Evolutionary conservation across 2,888 invertebrate genomes (phyloP), one percentile per base, ranked within the genome.

Genomic region (Scelioninae gen. 2): DNA sequence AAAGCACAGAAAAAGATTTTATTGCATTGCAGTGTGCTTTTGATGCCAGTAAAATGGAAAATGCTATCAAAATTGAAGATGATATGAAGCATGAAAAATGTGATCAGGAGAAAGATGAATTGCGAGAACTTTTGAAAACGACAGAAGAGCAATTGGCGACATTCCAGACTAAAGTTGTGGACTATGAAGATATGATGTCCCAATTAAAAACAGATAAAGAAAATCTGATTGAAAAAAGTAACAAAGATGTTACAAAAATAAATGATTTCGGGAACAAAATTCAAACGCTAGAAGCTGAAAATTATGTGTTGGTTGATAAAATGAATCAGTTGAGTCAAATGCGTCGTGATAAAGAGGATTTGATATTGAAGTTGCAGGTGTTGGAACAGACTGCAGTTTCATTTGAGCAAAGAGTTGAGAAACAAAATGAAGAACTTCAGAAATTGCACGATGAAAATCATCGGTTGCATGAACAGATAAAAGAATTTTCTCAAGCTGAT

Each of bases 311-410:
- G 16, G 16, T 28, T 2, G 73, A 65, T 10, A 69, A 74, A 19
- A 69, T 74, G 65, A 69, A 74, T 25, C 69, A 74, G 10, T 16
- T 74, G 25, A 11, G 48, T 7, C 64, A 48, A 4, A 69, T 69
- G 69, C 63, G 73, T 9, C 41, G 52, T 0, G 70, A 74, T 2
- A 74, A 74, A 11, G 74, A 74, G 25, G 61, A 70, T 0, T 19
- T 67, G 16, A 35, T 52, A 2, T 16, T 7, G 1, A 61, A 67
- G 9, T 37, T 19, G 6, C 45, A 50, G 6, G 69, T 65, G 2
- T 7, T 75, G 25, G 57, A 75, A 18, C 5, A 48, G 11, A 55
- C n/a, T 2, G 22, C 15, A 0, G 9, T 7, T 19, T 16, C 16
- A 0, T 58, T 53, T 13, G 39, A 64, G 2, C 11, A 35, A 2